Conservation (phyloP, 2,797 vertebrate genomes). For the Crax fasciolata region DNA sequence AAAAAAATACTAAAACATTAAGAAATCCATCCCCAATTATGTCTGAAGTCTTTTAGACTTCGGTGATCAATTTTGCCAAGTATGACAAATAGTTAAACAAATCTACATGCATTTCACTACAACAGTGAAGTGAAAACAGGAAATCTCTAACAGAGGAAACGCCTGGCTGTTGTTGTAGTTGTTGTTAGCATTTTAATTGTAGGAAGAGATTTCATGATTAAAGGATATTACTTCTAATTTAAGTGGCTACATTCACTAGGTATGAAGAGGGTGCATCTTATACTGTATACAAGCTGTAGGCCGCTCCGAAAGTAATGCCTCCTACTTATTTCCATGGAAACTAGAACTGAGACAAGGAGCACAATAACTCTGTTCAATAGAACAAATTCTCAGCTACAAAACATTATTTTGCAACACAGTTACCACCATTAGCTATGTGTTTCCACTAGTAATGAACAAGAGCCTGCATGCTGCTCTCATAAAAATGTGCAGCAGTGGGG, state of each 20-base stretch:
- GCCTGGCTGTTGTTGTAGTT: neutral
- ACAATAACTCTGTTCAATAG: neutral
- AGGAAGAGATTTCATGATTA: neutral
- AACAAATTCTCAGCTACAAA: neutral
- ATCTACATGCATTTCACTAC: neutral
- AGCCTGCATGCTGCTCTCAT: neutral
- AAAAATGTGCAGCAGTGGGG: neutral
- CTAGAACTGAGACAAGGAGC: neutral
- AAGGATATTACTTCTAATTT: neutral
- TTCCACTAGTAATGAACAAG: neutral
- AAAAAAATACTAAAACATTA: neutral
- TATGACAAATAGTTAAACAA: neutral
- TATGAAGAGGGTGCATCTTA: neutral
- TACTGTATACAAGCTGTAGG: neutral
- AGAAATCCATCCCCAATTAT: neutral
- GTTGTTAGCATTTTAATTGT: neutral
- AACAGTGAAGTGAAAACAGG: neutral
- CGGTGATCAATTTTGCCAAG: neutral
- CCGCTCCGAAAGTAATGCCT: neutral
- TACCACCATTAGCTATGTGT: neutral
- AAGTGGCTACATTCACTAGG: neutral
- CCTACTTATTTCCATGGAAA: neutral
- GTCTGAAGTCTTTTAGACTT: neutral
- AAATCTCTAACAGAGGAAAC: neutral
- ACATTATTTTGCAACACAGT: neutral